Evolutionary conservation across 1,140 invertebrate species (phyloP).

Genomic region (Bombus polaris): DNA sequence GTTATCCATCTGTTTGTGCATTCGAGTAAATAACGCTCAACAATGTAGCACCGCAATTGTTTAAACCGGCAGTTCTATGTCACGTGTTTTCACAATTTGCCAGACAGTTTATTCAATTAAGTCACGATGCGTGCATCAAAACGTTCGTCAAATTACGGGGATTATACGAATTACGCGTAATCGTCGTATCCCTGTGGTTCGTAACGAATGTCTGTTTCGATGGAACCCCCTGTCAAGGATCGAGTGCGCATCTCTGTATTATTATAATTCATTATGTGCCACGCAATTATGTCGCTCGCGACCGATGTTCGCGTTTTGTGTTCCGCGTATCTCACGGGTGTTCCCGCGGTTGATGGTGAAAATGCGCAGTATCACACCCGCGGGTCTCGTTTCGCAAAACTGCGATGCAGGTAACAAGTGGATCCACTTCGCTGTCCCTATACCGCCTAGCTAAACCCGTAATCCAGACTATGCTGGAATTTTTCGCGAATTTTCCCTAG

Average conservation of each 20-base stretch:
- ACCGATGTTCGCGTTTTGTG: conserved; percentile 20
- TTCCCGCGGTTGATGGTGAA: conserved; percentile 44
- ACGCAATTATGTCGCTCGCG: conserved; percentile 41
- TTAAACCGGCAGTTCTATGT: not conserved
- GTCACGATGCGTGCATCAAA: not conserved
- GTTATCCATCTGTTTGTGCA: not conserved
- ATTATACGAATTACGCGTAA: conserved; percentile 18
- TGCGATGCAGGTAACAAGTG: conserved; percentile 53
- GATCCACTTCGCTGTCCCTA: conserved; percentile 46
- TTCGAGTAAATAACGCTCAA: not conserved
- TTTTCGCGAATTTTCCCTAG: conserved; percentile 48
- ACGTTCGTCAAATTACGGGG: conserved; percentile 17
- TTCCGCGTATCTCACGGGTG: conserved; percentile 44
- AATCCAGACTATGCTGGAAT: conserved; percentile 17
- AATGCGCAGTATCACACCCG: conserved; percentile 54
- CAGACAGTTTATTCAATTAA: conserved; percentile 13
- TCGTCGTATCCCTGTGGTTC: conserved; percentile 1
- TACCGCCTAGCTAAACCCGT: conserved; percentile 36
- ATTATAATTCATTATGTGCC: conserved; percentile 57
- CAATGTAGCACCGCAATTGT: not conserved
- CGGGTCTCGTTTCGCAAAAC: conserved; percentile 60
- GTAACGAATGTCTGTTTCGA: conserved; percentile 8
- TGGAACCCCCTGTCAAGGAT: conserved; percentile 44
- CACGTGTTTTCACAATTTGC: not conserved
- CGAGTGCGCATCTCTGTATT: conserved; percentile 47